Conservation (phyloP, 2,797 vertebrate genomes). For the Typhlichthys subterraneus region DNA sequence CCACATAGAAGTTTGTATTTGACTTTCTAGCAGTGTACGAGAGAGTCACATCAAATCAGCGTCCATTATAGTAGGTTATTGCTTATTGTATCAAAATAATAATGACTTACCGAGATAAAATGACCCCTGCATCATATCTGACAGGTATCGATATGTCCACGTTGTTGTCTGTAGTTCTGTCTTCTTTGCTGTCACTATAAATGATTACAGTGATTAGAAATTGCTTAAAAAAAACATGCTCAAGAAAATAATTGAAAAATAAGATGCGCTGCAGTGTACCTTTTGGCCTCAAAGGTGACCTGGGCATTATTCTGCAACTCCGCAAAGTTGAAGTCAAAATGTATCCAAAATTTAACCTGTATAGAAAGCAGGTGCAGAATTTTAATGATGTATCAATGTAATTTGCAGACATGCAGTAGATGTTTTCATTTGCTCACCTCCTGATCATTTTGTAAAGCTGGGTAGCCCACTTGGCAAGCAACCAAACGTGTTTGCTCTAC, state of each 20-base stretch:
- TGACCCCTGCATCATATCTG: conserved; percentile 84
- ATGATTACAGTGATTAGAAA: conserved; percentile 18
- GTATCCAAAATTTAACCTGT: conserved; percentile 84
- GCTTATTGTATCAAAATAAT: neutral
- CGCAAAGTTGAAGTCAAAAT: conserved; percentile 87
- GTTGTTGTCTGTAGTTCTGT: conserved; percentile 77
- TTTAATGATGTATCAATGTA: neutral
- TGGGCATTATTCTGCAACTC: conserved; percentile 75
- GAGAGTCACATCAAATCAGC: neutral
- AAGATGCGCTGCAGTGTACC: conserved; percentile 67
- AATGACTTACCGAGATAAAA: conserved; percentile 81
- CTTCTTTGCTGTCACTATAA: conserved; percentile 84
- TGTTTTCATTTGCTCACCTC: conserved; percentile 65
- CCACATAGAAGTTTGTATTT: conserved; percentile 86
- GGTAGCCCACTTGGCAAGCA: conserved; percentile 85
- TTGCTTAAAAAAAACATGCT: neutral
- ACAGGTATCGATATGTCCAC: conserved; percentile 77
- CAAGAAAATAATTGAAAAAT: neutral
- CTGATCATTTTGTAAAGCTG: conserved; percentile 78
- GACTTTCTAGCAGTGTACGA: conserved; percentile 71
- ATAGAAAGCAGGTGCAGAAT: conserved; percentile 20
- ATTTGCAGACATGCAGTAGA: no score
- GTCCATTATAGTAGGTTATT: neutral
- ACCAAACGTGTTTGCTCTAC: conserved; percentile 69
- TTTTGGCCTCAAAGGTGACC: conserved; percentile 80